These are phyloP conservation scores for Nineta flava DNA, from an alignment of 2,888 invertebrate species.

Conservation along the genomic window DNA sequence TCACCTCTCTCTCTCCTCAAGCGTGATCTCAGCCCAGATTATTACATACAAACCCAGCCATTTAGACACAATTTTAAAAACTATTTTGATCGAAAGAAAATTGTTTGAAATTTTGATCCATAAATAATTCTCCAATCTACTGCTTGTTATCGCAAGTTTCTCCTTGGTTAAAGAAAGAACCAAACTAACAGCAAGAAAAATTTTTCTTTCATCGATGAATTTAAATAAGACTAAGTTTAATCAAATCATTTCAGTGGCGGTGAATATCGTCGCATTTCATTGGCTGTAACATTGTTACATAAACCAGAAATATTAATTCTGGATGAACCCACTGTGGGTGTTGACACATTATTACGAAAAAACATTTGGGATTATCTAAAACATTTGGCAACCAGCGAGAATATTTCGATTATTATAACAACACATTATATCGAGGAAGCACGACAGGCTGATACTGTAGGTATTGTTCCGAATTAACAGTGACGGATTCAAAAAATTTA, in stretches of 20 bases:
- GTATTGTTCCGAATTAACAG: slow-evolving; percentile 18
- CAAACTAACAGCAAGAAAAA: too few species aligned
- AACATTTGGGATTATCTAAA: slow-evolving; percentile 92
- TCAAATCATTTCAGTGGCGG: slow-evolving; percentile 51
- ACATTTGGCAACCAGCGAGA: slow-evolving; percentile 73
- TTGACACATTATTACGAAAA: slow-evolving; percentile 76
- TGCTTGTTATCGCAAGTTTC: not conserved
- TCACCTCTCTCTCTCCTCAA: too few species aligned
- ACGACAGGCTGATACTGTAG: slow-evolving; percentile 73
- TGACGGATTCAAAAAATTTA: not conserved
- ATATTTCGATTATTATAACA: slow-evolving; percentile 83
- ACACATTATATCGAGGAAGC: slow-evolving; percentile 96
- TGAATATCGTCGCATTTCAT: slow-evolving; percentile 79
- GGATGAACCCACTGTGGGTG: slow-evolving; percentile 87
- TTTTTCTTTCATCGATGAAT: slow-evolving; percentile 11
- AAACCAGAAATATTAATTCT: slow-evolving; percentile 82
- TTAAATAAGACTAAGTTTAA: not conserved
- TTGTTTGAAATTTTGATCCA: too few species aligned
- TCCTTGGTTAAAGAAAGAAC: too few species aligned
- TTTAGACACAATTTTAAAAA: too few species aligned
- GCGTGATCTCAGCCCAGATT: too few species aligned
- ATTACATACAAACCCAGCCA: too few species aligned
- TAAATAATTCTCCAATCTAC: too few species aligned
- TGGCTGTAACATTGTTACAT: slow-evolving; percentile 83
- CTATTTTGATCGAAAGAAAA: too few species aligned